Base-by-base conservation (phyloP, 2,113 vertebrate genomes). In the Pipra filicauda region DNA sequence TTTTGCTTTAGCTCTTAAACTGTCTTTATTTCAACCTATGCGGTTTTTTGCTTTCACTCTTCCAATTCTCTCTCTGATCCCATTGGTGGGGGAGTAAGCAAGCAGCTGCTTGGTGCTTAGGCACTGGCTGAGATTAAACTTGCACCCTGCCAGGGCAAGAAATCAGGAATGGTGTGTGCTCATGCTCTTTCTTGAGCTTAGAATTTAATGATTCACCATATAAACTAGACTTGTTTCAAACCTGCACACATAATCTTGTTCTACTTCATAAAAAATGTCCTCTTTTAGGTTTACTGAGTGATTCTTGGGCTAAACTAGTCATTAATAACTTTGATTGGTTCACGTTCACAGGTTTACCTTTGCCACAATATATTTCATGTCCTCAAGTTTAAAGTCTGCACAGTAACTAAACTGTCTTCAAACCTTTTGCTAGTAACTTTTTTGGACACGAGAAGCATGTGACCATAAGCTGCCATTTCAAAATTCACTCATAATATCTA, bases 311-410 rank as follows among this genome's bases (percentile, higher is more conserved):
- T 30, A 26, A 39, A 28, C 44, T 37, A n/a, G 8, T 7, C 8
- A 61, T 27, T 62, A 80, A 51, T 81, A 70, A 7, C 18, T 35
- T 35, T 17, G 16, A 52, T 4, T 37, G n/a, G 30, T 62, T 69
- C 62, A 22, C 15, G 33, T 69, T 83, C 16, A 54, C 7, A 72
- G 15, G 7, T 41, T 66, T 44, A 15, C 33, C 23, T n/a, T 22
- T 73, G 16, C 31, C 19, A n/a, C 26, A 51, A 7, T 1, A 0
- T 35, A 30, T 5, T 49, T 73, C 26, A 30, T 28, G 13, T 52
- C 33, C 24, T 88, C 35, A 35, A 44, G 14, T 65, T 85, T 70
- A 70, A 69, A 88, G 13, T 37, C 58, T 54, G 23, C 15, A 23
- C 3, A 21, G 16, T 26, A 89, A 65, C 66, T 39, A 20, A 74